phyloP scores from a whole-genome alignment of 2,888 invertebrate species.

The Onchidella celtica region DNA sequence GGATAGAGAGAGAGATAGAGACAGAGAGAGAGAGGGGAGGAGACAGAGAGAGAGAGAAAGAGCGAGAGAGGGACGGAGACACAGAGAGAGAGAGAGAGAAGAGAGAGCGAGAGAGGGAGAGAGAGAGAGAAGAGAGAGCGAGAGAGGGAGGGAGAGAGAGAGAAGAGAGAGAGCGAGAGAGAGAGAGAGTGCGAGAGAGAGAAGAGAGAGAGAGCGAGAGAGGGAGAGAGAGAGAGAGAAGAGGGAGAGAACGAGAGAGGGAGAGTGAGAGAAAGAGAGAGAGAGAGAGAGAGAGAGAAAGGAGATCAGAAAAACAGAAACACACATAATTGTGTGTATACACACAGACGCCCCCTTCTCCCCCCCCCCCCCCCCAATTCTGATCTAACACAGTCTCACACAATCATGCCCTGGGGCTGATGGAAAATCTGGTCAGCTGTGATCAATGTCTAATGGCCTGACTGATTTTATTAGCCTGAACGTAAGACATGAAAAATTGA shows the following conservation, averaged over 20 bases:
- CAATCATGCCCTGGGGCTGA: too few relatives aligned
- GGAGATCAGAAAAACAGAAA: not conserved
- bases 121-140: constrained; percentile 34
- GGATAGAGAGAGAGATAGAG: constrained; percentile 40
- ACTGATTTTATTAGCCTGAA: too few relatives aligned
- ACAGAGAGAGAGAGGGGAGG: constrained; percentile 26
- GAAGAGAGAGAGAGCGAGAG: not conserved
- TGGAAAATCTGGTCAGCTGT: too few relatives aligned
- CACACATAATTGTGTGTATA: too few relatives aligned
- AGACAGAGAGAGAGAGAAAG: constrained; percentile 15
- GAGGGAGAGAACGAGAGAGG: constrained; percentile 23
- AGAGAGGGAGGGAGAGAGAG: constrained; percentile 29
- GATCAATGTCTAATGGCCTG: too few relatives aligned
- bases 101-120: constrained; percentile 3
- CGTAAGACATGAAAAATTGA: too few relatives aligned
- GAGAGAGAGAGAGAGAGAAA: constrained; percentile 12
- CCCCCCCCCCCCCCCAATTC: too few relatives aligned
- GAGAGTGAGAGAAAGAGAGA: constrained; percentile 12
- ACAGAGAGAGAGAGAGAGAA: not conserved
- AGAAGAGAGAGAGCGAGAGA: constrained; percentile 3
- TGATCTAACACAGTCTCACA: too few relatives aligned
- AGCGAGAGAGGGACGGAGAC: not conserved
- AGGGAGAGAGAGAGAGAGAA: not conserved
- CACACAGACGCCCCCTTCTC: too few relatives aligned
- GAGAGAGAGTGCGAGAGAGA: not conserved